Evolutionary conservation across 2,797 vertebrate species (phyloP).

Genomic region (Neosilurus mollespiculum): DNA sequence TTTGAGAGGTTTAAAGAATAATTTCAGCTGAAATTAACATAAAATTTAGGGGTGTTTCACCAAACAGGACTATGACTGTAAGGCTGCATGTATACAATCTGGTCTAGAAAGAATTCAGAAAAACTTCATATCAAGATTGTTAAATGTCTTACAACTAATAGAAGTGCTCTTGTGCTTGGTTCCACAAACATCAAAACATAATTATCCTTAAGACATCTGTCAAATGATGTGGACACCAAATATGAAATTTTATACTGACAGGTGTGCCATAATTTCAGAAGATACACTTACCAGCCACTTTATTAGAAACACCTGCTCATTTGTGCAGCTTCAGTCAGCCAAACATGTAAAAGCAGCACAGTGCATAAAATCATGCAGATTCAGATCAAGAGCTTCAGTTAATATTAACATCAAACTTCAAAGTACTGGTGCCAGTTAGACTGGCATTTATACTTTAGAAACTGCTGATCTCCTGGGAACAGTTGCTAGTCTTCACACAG

Average conservation of each 20-base stretch:
- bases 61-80: not conserved
- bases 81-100: not conserved
- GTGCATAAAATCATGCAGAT: not conserved
- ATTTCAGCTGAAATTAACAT: not conserved
- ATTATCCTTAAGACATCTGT: not conserved
- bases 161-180: not conserved
- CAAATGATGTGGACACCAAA: not conserved
- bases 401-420: not conserved
- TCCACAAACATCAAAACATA: not conserved
- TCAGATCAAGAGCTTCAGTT: not conserved
- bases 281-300: not conserved
- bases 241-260: not conserved
- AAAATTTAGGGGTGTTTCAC: not conserved
- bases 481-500: not conserved
- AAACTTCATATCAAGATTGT: not conserved
- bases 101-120: not conserved
- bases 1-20: not conserved
- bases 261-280: not conserved
- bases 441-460: not conserved
- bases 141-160: not conserved
- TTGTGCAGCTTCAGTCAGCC: not conserved
- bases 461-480: not conserved
- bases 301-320: not conserved
- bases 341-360: not conserved
- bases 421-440: not conserved